Evolutionary conservation across 2,113 vertebrate genomes (phyloP), one percentile per base, ranked within the genome.

Genomic region (Sceloporus undulatus): DNA sequence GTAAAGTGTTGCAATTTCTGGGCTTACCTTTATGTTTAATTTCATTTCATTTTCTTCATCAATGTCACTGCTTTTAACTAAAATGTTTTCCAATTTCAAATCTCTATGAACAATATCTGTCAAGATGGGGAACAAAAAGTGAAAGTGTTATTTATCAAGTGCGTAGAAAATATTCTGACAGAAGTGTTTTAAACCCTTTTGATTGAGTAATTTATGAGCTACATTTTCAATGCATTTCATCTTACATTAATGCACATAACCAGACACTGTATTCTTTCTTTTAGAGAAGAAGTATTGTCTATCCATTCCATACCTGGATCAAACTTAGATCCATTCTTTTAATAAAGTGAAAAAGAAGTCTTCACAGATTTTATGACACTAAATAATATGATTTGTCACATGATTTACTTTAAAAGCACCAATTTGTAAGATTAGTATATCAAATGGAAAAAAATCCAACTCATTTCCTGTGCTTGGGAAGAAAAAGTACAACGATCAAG

Each of bases 81-180:
- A 97, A 96, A 99, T 98, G 95, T 98, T 98, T 95, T 98, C 98
- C 94, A 98, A 95, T 95, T 99, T 98, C 92, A 98, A 96, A 95
- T 98, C 97, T 88, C 98, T 95, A 79, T 96, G 97, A 91, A 98
- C 95, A 92, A 97, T 98, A 95, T 97, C 98, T 99, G 95, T 75
- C 94, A 92, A 95, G 82, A 93, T 75, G 93, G 85, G 89, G 85
- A 80, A 85, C 18, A 92, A 90, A 80, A 90, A 93, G 90, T 88
- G 92, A 93, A 86, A 90, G 87, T 90, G 27, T 83, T 93, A 89
- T 81, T 90, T 79, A 86, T 86, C 75, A 79, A 34, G 79, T 89
- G 56, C 68, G 74, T 75, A 82, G 75, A 93, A 90, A 82, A 68
- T 89, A 85, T 87, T 92, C 94, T 93, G 91, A 92, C 88, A 91